Evolutionary conservation across 2,797 vertebrate species (phyloP), one percentile per base, ranked within the genome.

Genomic region (Chelonia mydas): DNA sequence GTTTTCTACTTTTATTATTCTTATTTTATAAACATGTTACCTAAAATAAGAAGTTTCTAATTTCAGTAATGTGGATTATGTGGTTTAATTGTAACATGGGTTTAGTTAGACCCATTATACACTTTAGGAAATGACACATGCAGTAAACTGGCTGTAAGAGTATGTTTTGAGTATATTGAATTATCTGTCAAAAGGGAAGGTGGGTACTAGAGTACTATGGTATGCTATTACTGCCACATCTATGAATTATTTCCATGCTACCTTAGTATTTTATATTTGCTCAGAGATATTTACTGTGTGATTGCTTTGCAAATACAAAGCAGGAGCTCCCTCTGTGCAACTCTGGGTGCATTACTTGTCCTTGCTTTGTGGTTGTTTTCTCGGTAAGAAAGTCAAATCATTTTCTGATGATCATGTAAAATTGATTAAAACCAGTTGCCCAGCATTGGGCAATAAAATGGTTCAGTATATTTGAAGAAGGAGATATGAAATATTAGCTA

Each of bases 281-380:
- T 93, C 21, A 25, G 79, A 94, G 94, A 94, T 85, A 95, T 61
- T 86, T 80, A 72, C 2, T 77, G 7, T n/a, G 19, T 55, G 90
- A 82, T 51, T 87, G 41, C 79, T 90, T 8, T 90, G 87, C 90
- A 96, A 97, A 97, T 93, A 86, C 16, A 25, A 98, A 96, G 90
- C 95, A 97, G 96, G 94, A 97, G 96, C 97, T 97, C 98, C 97
- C 98, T 98, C 96, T 98, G 11, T 84, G 86, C 61, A 97, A 53
- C 81, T 85, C 47, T 0, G 0, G 45, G 21, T 72, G 83, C 53
- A 94, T 59, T 87, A 77, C 51, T 88, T 80, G 23, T 25, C 45
- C 81, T 31, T 61, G 61, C 12, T 77, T 95, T 82, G 10, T 1
- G 3, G 50, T 55, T 61, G 72, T 15, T 77, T 86, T 72, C 21